Base-by-base conservation (phyloP, 2,113 vertebrate species). In the Stomatorhinus ivindoensis region DNA sequence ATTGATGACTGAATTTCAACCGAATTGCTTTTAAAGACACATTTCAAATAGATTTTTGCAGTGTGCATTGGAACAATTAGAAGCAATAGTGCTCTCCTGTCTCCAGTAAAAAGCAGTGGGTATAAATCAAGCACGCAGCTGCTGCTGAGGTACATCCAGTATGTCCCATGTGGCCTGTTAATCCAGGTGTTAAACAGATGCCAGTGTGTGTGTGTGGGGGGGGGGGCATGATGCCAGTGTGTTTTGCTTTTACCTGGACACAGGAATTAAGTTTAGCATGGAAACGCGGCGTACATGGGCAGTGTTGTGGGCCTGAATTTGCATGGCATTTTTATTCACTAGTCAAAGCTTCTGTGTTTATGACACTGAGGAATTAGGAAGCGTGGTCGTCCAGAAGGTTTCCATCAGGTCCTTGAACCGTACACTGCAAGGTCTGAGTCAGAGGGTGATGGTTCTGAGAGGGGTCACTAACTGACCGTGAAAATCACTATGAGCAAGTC, bases 121-220 rank as follows among this genome's bases (percentile, higher is more conserved):
- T 47, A 27, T 88, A 88, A 89, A 89, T 89, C 48, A 80, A 69
- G 31, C n/a, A 73, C 42, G 35, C 44, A 88, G 44, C 42, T 50
- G 87, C 27, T 35, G 65, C n/a, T 88, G 87, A 82, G 50, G 69
- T 44, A 48, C 31, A 51, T 48, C 9, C 27, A 31, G n/a, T 46
- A 17, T 47, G 44, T 73, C 87, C 21, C n/a, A 53, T 47, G 31
- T 13, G 35, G 48, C 15, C 17, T 83, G 73, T 83, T 89, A 48
- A 51, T 35, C 76, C 88, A 89, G 73, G 73, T 89, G 88, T 73
- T 82, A 73, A 89, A 55, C 88, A 89, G 27, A 89, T 89, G 88
- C 88, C 69, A 21, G 53, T 21, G 53, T 31, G 9, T 10, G 17
- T 50, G 48, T 50, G 48, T 50, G 10, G 0, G 9, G 3, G 48